phyloP scores from a whole-genome alignment of 2,113 vertebrate species.

The Oxyruncus cristatus region DNA sequence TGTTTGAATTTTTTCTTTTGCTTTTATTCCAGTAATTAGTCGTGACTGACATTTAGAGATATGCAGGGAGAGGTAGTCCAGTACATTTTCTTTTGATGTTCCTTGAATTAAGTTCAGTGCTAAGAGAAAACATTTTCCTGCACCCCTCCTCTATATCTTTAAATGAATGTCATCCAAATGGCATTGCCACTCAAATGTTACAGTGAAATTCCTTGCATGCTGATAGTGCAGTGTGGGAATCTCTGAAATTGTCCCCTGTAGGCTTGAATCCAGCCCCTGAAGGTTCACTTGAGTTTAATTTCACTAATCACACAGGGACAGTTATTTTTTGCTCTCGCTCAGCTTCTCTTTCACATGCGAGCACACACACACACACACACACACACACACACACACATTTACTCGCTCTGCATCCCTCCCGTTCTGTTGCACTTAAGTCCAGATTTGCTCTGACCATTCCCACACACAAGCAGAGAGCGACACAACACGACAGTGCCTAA shows the following conservation, averaged over 20 bases:
- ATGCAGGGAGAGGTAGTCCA: background rate
- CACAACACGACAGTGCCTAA: background rate
- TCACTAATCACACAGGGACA: background rate
- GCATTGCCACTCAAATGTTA: background rate
- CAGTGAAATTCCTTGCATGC: background rate
- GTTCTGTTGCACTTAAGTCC: constrained; percentile 22
- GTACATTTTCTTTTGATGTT: background rate
- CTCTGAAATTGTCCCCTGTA: background rate
- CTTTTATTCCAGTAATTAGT: background rate
- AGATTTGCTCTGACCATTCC: constrained; percentile 9
- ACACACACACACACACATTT: background rate
- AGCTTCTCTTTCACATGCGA: background rate
- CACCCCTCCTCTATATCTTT: background rate
- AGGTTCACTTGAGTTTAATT: constrained; percentile 52
- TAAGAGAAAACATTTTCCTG: background rate
- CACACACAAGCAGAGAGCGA: background rate
- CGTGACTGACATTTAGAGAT: background rate
- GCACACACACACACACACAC: background rate
- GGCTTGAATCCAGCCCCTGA: background rate
- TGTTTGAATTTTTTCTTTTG: background rate
- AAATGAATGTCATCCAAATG: background rate
- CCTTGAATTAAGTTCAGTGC: background rate
- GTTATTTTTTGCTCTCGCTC: constrained; percentile 30
- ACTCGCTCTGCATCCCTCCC: background rate
- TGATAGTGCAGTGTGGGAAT: background rate